Evolutionary conservation across 2,113 vertebrate genomes (phyloP), one percentile per base, ranked within the genome.

Genomic region (Sylvilagus bachmani): DNA sequence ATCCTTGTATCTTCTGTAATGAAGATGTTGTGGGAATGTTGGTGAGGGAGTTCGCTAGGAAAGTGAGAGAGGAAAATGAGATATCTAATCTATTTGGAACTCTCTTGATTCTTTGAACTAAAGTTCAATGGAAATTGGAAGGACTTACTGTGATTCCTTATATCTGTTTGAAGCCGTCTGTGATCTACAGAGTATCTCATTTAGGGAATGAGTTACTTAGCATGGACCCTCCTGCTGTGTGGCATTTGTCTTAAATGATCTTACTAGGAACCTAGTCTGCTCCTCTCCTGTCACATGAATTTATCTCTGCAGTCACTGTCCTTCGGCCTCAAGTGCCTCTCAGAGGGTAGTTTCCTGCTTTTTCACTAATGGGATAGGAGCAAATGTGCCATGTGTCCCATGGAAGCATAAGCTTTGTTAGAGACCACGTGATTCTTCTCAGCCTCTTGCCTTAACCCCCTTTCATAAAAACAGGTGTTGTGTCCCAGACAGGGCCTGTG

Each of bases 91-190:
- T 82, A 70, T 86, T 66, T 64, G 13, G 73, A 51, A 71, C 10
- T 89, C 22, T 53, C 22, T 58, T 71, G n/a, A 67, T 84, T 62
- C 74, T 79, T 66, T 86, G 3, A 90, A 70, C 11, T 58, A 55
- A 92, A 87, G 21, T 61, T 92, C 94, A 74, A 16, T 83, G 49
- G 70, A 81, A 89, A 91, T 51, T 69, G 31, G n/a, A 83, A 70
- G 19, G 6, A 1, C 31, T 93, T 74, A 51, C 62, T 86, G 7
- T 69, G 51, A 81, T 67, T 75, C 16, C 10, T 80, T 58, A 7
- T n/a, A 31, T 36, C 44, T 80, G 27, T 62, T 53, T 77, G n/a
- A 73, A 94, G 25, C 19, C 5, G 81, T 36, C 85, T 73, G 73
- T 49, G n/a, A 71, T 29, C 14, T 24, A 38, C 22, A 21, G 49